Base-by-base conservation (phyloP, 1,140 invertebrate species). In the Mizuhopecten yessoensis region DNA sequence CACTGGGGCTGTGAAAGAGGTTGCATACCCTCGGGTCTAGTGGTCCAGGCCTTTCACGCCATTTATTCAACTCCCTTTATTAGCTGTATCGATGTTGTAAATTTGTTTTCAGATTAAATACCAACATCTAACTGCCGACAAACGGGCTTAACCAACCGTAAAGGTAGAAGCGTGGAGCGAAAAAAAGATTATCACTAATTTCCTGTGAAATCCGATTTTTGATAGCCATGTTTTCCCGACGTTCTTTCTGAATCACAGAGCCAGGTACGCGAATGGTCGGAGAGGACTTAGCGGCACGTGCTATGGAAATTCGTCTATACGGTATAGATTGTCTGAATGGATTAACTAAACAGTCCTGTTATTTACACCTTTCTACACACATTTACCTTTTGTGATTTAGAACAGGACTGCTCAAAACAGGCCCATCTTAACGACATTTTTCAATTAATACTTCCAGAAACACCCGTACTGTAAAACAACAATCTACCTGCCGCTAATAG, bases 161-260 rank as follows among this genome's bases (percentile, higher is more conserved):
- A 75, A 75, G 23, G 20, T 75, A 75, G 57, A 75, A 75, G 57
- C 57, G 57, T 11, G 57, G 1, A 29, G 57, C 57, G 57, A 75
- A 75, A 75, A 75, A 75, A n/a, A 75, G n/a, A 75, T 75, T 75
- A 75, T 75, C 57, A 75, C 57, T 75, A 75, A 75, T 75, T 75
- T 75, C 57, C 57, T 75, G 57, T 75, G 57, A 75, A 75, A 75
- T 75, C 57, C 57, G 57, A 75, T 75, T 75, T 75, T 75, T 75
- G 57, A 75, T 75, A 75, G 57, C 57, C 57, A 75, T 75, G 57
- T 75, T 75, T 29, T 75, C 57, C 57, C n/a, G 57, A 29, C 23
- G 57, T 75, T 75, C 57, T 29, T 75, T 75, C 57, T 75, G 11
- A 75, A 29, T 75, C n/a, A 29, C 23, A 75, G 11, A 75, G 29